These are phyloP conservation scores for Heliconius melpomene DNA, from an alignment of 1,140 invertebrate genomes.

Conservation along the genomic window DNA sequence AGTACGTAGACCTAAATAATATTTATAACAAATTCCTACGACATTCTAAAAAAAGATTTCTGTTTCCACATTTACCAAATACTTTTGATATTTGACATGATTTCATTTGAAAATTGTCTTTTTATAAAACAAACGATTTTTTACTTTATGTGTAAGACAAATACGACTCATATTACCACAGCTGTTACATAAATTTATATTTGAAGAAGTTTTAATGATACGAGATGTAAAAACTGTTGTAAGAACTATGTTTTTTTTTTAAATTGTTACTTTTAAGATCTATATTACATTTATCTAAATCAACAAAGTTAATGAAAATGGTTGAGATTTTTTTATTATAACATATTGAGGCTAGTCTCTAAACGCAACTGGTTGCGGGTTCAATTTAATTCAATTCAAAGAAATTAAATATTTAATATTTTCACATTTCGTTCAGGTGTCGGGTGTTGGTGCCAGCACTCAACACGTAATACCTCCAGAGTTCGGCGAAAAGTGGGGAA, in stretches of 20 bases:
- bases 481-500: no score
- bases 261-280: no score
- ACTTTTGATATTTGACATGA: neutral
- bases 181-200: neutral
- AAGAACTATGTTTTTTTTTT: neutral
- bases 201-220: constrained; percentile 7
- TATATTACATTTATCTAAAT: no score
- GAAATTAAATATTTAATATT: no score
- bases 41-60: neutral
- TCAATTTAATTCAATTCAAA: no score
- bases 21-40: neutral
- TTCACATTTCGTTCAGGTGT: no score
- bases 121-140: neutral
- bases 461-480: no score
- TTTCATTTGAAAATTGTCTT: neutral
- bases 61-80: neutral
- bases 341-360: no score
- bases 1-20: neutral
- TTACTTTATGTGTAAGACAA: neutral
- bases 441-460: no score
- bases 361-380: no score
- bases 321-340: no score
- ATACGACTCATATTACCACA: neutral
- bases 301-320: no score
- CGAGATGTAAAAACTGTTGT: neutral